Percentiles rank a stretch among this genome's conserved stretches.
These are phyloP conservation scores for Steinernema khuongi DNA, from an alignment of 1,140 invertebrate species.

Conservation along the genomic window DNA sequence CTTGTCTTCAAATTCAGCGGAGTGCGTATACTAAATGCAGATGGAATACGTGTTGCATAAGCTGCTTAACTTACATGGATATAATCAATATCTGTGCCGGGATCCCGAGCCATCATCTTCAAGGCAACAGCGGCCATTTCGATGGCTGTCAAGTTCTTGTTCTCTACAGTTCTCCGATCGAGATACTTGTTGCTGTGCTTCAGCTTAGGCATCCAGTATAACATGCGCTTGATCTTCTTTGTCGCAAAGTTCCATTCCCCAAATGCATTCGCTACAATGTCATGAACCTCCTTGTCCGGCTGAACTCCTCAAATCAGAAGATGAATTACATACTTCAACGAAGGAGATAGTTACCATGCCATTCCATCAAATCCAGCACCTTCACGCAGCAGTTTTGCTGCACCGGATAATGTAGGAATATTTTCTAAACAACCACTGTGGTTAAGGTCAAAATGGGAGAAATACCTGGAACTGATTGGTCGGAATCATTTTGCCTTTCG, in stretches of 20 bases:
- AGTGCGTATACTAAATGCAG: slow-evolving; percentile 58
- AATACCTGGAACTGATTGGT: slow-evolving; percentile 71
- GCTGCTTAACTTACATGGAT: slow-evolving; percentile 65
- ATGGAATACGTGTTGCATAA: slow-evolving; percentile 25
- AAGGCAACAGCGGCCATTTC: slow-evolving; percentile 81
- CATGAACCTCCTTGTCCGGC: slow-evolving; percentile 79
- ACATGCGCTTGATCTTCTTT: slow-evolving; percentile 79
- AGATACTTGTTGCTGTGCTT: slow-evolving; percentile 82
- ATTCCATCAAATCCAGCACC: slow-evolving; percentile 81
- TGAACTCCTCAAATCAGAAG: slow-evolving; percentile 69
- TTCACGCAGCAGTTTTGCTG: slow-evolving; percentile 85
- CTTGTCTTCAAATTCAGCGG: slow-evolving; percentile 74
- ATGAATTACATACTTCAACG: slow-evolving; percentile 27
- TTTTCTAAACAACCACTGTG: slow-evolving; percentile 39
- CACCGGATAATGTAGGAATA: slow-evolving; percentile 79
- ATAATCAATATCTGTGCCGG: slow-evolving; percentile 68
- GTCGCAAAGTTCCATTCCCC: slow-evolving; percentile 72
- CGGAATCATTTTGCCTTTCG: slow-evolving; percentile 81
- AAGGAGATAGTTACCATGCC: slow-evolving; percentile 67
- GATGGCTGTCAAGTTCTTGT: slow-evolving; percentile 64
- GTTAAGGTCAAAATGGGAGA: slow-evolving; percentile 19
- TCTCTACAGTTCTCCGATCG: slow-evolving; percentile 67
- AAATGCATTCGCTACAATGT: slow-evolving; percentile 76
- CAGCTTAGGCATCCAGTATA: slow-evolving; percentile 98
- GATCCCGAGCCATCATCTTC: slow-evolving; percentile 76